Conservation (phyloP, 2,113 vertebrate genomes). For the Mesoclemmys tuberculata region DNA sequence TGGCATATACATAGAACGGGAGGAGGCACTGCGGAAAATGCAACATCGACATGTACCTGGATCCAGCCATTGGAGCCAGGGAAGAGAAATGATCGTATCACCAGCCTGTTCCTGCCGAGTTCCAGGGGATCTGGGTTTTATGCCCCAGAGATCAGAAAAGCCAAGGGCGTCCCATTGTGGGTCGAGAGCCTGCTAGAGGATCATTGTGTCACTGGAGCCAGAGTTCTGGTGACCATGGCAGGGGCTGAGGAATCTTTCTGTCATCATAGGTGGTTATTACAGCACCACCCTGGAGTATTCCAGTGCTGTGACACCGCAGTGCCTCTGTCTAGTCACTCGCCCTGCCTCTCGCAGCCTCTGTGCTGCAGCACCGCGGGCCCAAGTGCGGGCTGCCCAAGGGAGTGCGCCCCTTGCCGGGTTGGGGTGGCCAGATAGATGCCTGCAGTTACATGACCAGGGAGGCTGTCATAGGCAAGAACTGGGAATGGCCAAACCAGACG, state of each 20-base stretch:
- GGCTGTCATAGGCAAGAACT: not conserved
- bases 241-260: not conserved
- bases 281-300: too few species aligned
- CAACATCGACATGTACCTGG: not conserved
- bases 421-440: not conserved
- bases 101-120: not conserved
- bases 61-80: not conserved
- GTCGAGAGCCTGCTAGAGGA: not conserved
- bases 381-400: not conserved
- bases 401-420: not conserved
- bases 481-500: not conserved
- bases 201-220: not conserved
- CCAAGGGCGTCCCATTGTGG: too few species aligned
- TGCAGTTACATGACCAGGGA: not conserved
- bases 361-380: accelerated
- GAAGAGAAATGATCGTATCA: not conserved
- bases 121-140: not conserved
- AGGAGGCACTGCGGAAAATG: not conserved
- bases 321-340: too few species aligned
- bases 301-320: too few species aligned
- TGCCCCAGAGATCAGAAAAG: not conserved
- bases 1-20: not conserved
- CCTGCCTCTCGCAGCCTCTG: accelerated
- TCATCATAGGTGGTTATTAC: not conserved
- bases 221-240: not conserved